Evolutionary conservation across 2,888 invertebrate genomes (phyloP).

Genomic region (Heliconius erato): DNA sequence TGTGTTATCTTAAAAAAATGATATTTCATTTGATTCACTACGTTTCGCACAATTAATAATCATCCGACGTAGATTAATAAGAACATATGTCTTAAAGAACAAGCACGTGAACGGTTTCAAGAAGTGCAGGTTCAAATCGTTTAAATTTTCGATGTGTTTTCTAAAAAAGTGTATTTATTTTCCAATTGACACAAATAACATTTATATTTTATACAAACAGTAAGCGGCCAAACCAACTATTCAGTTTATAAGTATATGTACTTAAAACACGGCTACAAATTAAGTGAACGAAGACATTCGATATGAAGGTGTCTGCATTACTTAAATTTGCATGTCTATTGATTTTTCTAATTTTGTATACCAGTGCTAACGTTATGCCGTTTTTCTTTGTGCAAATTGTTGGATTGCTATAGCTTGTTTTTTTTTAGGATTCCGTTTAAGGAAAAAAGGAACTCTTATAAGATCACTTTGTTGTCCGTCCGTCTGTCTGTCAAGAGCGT

Average conservation of each 20-base stretch:
- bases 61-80: neutral
- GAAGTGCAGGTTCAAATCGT: neutral
- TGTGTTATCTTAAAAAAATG: neutral
- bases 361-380: neutral
- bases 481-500: no score
- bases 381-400: neutral
- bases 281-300: no score
- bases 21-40: neutral
- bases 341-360: conserved; percentile 8
- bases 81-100: neutral
- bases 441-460: no score
- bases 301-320: neutral
- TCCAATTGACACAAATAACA: neutral
- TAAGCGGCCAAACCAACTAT: no score
- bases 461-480: no score
- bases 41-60: neutral
- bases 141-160: neutral
- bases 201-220: neutral
- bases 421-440: no score
- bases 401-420: neutral
- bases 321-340: conserved; percentile 12
- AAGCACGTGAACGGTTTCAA: neutral
- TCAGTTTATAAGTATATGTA: no score
- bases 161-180: neutral
- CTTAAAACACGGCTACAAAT: no score